These are phyloP conservation scores for Stratiomys singularior DNA, from an alignment of 2,888 invertebrate species.

Conservation along the genomic window DNA sequence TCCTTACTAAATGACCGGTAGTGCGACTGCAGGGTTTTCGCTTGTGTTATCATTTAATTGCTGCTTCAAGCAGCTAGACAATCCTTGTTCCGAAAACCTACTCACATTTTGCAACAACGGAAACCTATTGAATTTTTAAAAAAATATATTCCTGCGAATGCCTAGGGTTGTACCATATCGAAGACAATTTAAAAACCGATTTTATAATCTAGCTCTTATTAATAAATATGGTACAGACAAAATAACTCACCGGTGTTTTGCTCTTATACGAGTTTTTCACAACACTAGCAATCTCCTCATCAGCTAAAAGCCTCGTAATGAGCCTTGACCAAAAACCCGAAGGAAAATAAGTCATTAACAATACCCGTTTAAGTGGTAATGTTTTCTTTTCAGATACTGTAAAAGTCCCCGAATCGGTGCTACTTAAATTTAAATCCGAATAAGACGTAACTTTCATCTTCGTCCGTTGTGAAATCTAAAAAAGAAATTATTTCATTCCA, in stretches of 20 bases:
- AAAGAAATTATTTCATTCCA: background rate
- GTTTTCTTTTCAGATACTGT: slow-evolving; percentile 67
- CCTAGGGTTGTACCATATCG: too few relatives aligned
- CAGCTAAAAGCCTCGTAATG: slow-evolving; percentile 90
- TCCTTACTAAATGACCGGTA: too few relatives aligned
- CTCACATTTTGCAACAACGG: too few relatives aligned
- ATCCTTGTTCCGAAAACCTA: too few relatives aligned
- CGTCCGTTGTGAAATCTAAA: slow-evolving; percentile 60
- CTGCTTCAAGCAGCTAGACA: too few relatives aligned
- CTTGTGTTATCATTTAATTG: too few relatives aligned
- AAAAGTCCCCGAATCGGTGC: background rate
- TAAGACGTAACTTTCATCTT: slow-evolving; percentile 37
- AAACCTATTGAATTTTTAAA: too few relatives aligned
- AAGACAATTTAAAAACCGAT: too few relatives aligned
- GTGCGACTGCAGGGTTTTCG: too few relatives aligned
- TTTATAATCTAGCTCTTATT: too few relatives aligned
- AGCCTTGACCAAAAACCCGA: slow-evolving; percentile 98
- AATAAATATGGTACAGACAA: too few relatives aligned
- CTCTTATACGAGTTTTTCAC: slow-evolving; percentile 77
- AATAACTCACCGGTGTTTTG: slow-evolving; percentile 50
- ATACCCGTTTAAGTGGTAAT: slow-evolving; percentile 71
- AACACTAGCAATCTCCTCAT: slow-evolving; percentile 83
- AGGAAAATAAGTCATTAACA: slow-evolving; percentile 97
- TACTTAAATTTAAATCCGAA: slow-evolving; percentile 3
- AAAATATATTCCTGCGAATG: too few relatives aligned